Evolutionary conservation across 2,113 vertebrate species (phyloP).

Genomic region (Calcarius ornatus): DNA sequence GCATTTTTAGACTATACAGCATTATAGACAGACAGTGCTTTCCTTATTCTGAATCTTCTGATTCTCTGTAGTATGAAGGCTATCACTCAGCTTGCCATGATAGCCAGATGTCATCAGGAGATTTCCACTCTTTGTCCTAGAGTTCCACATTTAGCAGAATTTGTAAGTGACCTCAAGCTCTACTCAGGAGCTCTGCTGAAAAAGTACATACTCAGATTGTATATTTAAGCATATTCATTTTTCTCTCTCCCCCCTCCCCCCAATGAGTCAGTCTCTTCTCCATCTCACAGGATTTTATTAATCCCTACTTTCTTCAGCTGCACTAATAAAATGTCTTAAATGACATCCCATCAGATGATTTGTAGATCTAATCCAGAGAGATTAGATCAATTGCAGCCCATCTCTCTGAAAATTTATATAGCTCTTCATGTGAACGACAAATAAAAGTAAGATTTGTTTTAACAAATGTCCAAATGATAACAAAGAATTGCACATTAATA

Average conservation of each 20-base stretch:
- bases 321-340: not conserved
- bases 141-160: not conserved
- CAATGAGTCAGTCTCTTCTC: not conserved
- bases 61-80: not conserved
- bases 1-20: not conserved
- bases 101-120: rapidly evolving
- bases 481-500: not conserved
- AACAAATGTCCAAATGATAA: not conserved
- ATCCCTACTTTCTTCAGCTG: not conserved
- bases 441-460: not conserved
- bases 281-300: not conserved
- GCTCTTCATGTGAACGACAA: not conserved
- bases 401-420: not conserved
- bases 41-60: not conserved
- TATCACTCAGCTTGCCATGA: not conserved
- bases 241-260: rapidly evolving
- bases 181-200: not conserved
- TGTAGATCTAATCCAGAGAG: not conserved
- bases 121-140: not conserved
- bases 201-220: not conserved
- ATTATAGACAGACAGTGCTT: not conserved
- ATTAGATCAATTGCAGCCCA: not conserved
- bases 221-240: not conserved
- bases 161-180: not conserved
- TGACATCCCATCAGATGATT: not conserved